Base-by-base conservation (phyloP, 2,113 vertebrate genomes). In the Uria lomvia region DNA sequence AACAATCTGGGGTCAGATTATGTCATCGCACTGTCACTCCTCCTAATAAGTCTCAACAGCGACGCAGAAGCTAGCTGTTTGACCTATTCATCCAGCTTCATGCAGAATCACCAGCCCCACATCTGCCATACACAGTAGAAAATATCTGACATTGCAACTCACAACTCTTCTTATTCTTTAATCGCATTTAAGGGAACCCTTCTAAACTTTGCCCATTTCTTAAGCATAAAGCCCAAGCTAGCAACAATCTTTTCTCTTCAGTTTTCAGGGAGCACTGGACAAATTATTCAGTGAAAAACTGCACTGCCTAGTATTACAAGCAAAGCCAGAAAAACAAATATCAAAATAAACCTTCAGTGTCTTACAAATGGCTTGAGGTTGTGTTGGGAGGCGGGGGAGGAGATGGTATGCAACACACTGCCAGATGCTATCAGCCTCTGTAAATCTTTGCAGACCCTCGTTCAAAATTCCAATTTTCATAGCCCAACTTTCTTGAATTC, bases 1-100 rank as follows among this genome's bases (percentile, higher is more conserved):
- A 93, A 94, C 65, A 94, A 92, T 76, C 88, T 92, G 75, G 81
- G 74, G 92, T 93, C 90, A 96, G 85, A 88, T 76, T 90, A 76
- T 83, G 90, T 91, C 92, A 93, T 40, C 12, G 3, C 53, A 68
- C 60, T 94, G 91, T 85, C 89, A 84, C 84, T 91, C 68, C 56
- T 59, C 65, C 73, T 87, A 92, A 91, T 32, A 60, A 1, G 0
- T 23, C 78, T 78, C 86, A 90, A 19, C 59, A 77, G 76, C 83
- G 23, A 86, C 4, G 72, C 75, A 88, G 87, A 72, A 90, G 74
- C 80, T 52, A 30, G 30, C n/a, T 43, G 67, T 73, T 49, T 8
- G 10, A 82, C 36, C 87, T 88, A 49, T 65, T 82, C 81, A 82
- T 23, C 5, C 32, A 88, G 67, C n/a, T 53, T 47, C 63, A 45